Conservation (phyloP, 2,113 vertebrate species). For the Podiceps cristatus region DNA sequence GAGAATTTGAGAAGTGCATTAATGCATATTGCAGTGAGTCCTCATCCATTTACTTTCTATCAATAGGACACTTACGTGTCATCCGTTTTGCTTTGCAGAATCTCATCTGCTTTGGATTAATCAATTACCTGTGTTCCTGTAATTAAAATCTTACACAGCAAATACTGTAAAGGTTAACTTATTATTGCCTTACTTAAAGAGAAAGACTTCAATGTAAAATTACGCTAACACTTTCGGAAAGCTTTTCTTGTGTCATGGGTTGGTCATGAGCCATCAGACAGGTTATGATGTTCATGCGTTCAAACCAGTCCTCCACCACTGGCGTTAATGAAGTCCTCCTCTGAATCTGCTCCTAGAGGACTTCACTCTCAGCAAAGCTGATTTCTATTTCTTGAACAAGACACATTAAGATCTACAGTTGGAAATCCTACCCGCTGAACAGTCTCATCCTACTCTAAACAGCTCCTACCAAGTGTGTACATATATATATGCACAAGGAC, state of each 20-base stretch:
- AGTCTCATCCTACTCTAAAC: neutral
- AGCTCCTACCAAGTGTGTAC: neutral
- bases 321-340: neutral
- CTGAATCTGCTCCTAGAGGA: neutral
- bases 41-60: neutral
- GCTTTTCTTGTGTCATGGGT: fast-evolving
- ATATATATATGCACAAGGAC: neutral
- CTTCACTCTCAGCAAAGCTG: neutral
- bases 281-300: neutral
- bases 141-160: neutral
- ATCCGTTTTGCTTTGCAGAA: neutral
- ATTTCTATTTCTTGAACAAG: neutral
- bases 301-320: neutral
- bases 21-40: neutral
- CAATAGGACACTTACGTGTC: neutral
- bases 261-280: neutral
- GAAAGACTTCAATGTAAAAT: neutral
- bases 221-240: neutral
- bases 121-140: neutral
- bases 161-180: neutral
- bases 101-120: neutral
- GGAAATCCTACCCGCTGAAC: neutral
- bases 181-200: neutral
- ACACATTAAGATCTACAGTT: neutral
- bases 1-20: neutral